Evolutionary conservation across 2,888 invertebrate species (phyloP).

Genomic region (Aricia artaxerxes): DNA sequence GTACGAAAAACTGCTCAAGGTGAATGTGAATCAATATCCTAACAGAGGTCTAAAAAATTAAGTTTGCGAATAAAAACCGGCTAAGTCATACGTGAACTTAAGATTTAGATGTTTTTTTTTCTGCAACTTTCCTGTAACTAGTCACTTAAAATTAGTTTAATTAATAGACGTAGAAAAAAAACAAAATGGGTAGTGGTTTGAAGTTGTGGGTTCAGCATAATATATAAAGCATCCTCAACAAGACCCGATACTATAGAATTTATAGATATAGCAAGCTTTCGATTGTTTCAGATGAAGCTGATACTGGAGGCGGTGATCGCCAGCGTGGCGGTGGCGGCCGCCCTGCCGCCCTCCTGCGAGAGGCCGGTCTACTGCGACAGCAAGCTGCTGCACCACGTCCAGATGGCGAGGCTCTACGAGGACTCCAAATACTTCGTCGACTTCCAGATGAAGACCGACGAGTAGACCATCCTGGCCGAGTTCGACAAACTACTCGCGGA

Average conservation of each 20-base stretch:
- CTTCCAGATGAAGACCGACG: slow-evolving; percentile 82
- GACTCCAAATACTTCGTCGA: slow-evolving; percentile 94
- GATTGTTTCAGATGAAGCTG: slow-evolving; percentile 63
- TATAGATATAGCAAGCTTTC: slow-evolving; percentile 33
- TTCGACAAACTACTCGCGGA: slow-evolving; percentile 80
- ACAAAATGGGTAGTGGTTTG: too few relatives aligned
- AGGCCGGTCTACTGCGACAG: slow-evolving; percentile 89
- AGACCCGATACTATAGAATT: too few relatives aligned
- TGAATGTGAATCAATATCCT: neutral
- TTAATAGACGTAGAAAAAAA: too few relatives aligned
- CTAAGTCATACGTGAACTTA: neutral
- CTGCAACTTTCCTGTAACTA: neutral
- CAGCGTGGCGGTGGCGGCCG: slow-evolving; percentile 47
- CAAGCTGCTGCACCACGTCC: slow-evolving; percentile 85
- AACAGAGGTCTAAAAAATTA: slow-evolving; percentile 6
- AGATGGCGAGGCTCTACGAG: slow-evolving; percentile 82
- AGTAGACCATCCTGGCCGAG: slow-evolving; percentile 76
- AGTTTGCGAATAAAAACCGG: neutral
- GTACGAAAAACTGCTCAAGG: neutral
- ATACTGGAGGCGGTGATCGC: slow-evolving; percentile 45
- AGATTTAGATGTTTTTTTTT: neutral
- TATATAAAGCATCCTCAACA: too few relatives aligned
- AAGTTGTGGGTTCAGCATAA: too few relatives aligned
- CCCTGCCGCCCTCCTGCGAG: slow-evolving; percentile 65
- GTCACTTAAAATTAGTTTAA: too few relatives aligned